Conservation (phyloP, 2,888 invertebrate species). For the Melikaiella ostensackeni region DNA sequence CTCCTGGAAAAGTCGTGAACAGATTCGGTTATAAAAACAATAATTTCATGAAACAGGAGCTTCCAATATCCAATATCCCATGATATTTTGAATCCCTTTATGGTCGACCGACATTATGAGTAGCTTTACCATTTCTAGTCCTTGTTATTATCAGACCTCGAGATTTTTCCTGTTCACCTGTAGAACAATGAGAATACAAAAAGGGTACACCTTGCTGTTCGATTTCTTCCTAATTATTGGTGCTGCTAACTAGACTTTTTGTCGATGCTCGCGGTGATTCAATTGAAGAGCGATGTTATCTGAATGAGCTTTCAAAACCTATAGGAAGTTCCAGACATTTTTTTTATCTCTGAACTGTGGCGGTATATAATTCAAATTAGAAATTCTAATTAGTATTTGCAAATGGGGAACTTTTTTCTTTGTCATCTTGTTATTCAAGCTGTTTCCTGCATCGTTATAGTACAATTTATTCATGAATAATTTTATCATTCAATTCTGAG, state of each 20-base stretch:
- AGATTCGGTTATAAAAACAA: neutral
- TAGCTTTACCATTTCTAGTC: slow-evolving; percentile 1
- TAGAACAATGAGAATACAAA: slow-evolving; percentile 24
- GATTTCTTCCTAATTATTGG: slow-evolving; percentile 29
- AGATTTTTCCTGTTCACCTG: slow-evolving; percentile 4
- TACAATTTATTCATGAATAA: neutral
- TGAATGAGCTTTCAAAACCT: neutral
- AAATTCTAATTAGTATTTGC: neutral
- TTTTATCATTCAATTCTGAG: too few relatives aligned
- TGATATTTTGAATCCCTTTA: slow-evolving; percentile 8
- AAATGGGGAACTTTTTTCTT: neutral
- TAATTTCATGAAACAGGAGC: neutral
- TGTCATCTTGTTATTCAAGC: neutral
- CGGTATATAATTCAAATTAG: neutral
- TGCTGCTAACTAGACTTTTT: slow-evolving; percentile 16
- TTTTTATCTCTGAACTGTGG: neutral
- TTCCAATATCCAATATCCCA: neutral
- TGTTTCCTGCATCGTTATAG: neutral
- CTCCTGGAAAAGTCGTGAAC: neutral
- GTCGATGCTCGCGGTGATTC: slow-evolving; percentile 25
- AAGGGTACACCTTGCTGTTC: slow-evolving; percentile 12
- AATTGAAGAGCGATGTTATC: slow-evolving; percentile 12
- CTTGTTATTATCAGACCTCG: slow-evolving; percentile 23
- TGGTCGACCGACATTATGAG: neutral
- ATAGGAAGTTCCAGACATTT: neutral